Evolutionary conservation across 2,888 invertebrate species (phyloP).

Genomic region (Timema cristinae): DNA sequence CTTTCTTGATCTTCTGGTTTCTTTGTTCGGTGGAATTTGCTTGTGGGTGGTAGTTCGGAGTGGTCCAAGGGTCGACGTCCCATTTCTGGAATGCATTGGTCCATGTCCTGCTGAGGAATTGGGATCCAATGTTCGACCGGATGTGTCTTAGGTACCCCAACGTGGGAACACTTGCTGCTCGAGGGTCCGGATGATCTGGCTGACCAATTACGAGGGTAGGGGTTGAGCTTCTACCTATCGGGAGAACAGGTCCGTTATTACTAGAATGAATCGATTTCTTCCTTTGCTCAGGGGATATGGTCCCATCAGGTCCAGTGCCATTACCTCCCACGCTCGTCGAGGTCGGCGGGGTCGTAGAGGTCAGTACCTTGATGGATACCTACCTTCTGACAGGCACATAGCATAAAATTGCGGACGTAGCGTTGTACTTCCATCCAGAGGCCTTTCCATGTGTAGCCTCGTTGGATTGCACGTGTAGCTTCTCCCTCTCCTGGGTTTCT

Average conservation of each 20-base stretch:
- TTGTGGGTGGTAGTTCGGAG: neutral
- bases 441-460: too few relatives aligned
- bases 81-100: neutral
- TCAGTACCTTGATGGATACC: too few relatives aligned
- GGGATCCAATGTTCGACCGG: neutral
- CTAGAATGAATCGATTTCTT: neutral
- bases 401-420: too few relatives aligned
- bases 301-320: neutral
- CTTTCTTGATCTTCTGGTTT: neutral
- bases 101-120: neutral
- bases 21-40: neutral
- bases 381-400: too few relatives aligned
- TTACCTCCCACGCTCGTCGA: neutral
- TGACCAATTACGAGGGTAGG: neutral
- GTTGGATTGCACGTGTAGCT: too few relatives aligned
- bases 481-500: too few relatives aligned
- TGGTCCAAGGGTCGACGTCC: neutral
- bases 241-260: neutral
- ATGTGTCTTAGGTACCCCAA: neutral
- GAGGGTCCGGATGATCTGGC: neutral
- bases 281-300: neutral
- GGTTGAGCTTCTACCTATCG: neutral
- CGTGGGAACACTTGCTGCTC: neutral
- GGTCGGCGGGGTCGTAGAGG: neutral
- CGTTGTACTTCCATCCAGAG: too few relatives aligned